phyloP scores from a whole-genome alignment of 2,888 invertebrate genomes.

The Cistogaster globosa region DNA sequence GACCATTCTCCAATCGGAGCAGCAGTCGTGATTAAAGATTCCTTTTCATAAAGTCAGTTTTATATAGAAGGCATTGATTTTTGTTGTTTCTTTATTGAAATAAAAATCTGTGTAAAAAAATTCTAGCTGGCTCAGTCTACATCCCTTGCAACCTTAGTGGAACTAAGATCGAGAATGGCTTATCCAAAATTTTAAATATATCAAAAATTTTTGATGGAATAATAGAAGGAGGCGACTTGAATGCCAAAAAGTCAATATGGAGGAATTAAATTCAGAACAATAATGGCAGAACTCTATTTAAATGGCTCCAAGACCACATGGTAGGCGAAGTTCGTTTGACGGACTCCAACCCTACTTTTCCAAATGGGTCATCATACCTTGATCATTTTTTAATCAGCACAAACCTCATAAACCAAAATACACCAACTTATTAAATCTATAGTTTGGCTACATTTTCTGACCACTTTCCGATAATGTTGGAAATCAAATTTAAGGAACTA shows the following conservation, averaged over 20 bases:
- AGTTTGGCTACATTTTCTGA: too few relatives aligned
- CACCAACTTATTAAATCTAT: too few relatives aligned
- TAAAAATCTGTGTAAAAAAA: background rate
- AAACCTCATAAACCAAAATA: background rate
- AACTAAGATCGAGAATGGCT: background rate
- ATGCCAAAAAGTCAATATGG: slow-evolving; percentile 9
- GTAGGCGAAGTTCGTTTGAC: slow-evolving; percentile 7
- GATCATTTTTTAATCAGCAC: slow-evolving; percentile 35
- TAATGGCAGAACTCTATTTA: background rate
- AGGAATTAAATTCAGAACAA: background rate
- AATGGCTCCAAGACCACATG: background rate
- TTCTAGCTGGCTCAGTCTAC: slow-evolving; percentile 17
- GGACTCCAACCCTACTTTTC: slow-evolving; percentile 14
- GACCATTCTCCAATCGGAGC: slow-evolving; percentile 1
- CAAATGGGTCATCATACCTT: slow-evolving; percentile 34
- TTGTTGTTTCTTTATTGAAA: too few relatives aligned
- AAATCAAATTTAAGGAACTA: too few relatives aligned
- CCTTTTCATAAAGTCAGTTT: slow-evolving; percentile 1
- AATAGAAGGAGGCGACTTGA: slow-evolving; percentile 24
- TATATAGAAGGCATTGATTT: background rate
- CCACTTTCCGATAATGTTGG: too few relatives aligned
- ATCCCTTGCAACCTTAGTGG: too few relatives aligned
- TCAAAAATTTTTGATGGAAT: slow-evolving; percentile 8
- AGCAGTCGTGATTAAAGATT: slow-evolving; percentile 7
- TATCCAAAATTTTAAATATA: slow-evolving; percentile 12